Evolutionary conservation across 2,113 vertebrate species (phyloP).

Genomic region (Muntiacus reevesi): DNA sequence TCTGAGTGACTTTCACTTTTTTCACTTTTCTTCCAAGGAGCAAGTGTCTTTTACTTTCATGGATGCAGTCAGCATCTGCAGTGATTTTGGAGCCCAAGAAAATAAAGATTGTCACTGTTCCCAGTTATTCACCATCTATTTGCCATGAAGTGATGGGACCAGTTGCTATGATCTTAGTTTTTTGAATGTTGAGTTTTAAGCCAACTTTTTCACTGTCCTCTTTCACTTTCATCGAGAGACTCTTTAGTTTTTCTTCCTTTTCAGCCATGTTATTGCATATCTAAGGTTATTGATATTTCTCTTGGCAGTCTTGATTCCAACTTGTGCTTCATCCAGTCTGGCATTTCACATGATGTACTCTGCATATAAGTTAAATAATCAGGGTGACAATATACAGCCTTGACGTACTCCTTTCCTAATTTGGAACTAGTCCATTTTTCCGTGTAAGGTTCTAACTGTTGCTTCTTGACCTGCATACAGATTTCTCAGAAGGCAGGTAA

Average conservation of each 20-base stretch:
- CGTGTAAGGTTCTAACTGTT: not conserved
- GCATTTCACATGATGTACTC: not conserved
- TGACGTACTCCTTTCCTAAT: not conserved
- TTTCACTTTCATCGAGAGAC: not conserved
- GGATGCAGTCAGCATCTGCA: not conserved
- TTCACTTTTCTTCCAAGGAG: not conserved
- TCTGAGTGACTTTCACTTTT: not conserved
- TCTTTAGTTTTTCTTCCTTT: not conserved
- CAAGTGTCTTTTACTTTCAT: not conserved
- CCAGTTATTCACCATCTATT: not conserved
- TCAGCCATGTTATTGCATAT: not conserved
- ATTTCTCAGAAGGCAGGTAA: not conserved
- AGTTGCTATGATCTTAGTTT: not conserved
- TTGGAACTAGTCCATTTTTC: not conserved
- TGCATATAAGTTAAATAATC: not conserved
- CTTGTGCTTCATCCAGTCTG: not conserved
- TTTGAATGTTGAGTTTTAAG: not conserved
- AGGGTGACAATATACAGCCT: not conserved
- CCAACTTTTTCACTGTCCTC: not conserved
- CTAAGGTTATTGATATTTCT: not conserved
- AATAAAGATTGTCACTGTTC: not conserved
- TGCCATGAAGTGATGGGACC: not conserved
- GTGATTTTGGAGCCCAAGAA: not conserved
- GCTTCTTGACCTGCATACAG: not conserved
- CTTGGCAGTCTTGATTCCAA: not conserved